Evolutionary conservation across 92 coral and sea anemone genomes (phyloP).

Genomic region (Bergia sp.): DNA sequence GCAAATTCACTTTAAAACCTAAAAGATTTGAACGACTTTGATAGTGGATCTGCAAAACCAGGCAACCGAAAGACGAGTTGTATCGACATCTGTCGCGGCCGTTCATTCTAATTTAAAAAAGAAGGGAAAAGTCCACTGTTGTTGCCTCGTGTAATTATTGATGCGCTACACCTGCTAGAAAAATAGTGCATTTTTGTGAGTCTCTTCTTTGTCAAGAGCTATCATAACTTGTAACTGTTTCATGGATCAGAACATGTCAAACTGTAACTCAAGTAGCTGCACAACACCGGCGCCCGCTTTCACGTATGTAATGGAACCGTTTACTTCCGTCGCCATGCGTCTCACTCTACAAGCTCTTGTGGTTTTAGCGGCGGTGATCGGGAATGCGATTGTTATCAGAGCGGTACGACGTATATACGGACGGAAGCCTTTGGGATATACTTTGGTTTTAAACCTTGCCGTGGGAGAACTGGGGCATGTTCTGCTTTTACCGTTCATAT

Average conservation of each 20-base stretch:
- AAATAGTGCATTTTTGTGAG: too few species aligned
- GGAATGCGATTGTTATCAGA: constrained; percentile 28
- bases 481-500: background rate
- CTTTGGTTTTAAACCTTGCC: constrained; percentile 36
- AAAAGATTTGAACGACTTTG: too few species aligned
- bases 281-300: background rate
- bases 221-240: background rate
- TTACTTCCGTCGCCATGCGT: constrained; percentile 4
- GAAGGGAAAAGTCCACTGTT: background rate
- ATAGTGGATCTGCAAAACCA: too few species aligned
- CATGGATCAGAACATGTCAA: background rate
- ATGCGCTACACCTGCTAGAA: background rate
- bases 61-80: too few species aligned
- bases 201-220: background rate
- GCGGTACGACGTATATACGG: constrained; percentile 37
- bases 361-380: constrained; percentile 3
- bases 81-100: too few species aligned
- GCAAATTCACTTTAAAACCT: too few species aligned
- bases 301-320: background rate
- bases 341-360: constrained; percentile 19
- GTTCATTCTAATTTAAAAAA: too few species aligned
- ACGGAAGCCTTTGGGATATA: constrained; percentile 19
- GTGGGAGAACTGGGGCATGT: constrained; percentile 22
- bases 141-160: background rate
- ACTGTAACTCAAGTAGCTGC: constrained; percentile 6